A percentile compares a stretch with the other conserved stretches of the same genome.
Conservation (phyloP, 2,797 vertebrate genomes). For the Epinephelus coioides region DNA sequence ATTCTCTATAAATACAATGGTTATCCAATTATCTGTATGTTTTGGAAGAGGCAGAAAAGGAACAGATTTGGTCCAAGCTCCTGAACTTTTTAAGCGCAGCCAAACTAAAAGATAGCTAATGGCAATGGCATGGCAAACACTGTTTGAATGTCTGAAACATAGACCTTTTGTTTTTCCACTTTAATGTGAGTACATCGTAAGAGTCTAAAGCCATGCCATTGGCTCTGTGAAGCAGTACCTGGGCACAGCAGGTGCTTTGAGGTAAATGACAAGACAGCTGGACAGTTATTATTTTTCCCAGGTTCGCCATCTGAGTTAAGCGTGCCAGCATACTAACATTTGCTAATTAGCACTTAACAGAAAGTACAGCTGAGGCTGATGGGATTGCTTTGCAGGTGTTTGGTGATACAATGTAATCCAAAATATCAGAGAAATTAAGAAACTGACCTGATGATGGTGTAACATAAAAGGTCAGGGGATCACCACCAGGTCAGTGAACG, state of each 20-base stretch:
- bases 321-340: background rate
- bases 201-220: background rate
- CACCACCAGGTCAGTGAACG: background rate
- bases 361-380: background rate
- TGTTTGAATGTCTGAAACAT: background rate
- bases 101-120: background rate
- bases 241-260: no score
- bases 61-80: background rate
- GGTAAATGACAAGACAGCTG: no score
- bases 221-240: background rate
- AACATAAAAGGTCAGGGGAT: background rate
- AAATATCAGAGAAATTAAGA: background rate
- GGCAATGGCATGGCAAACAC: background rate
- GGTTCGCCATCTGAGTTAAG: background rate
- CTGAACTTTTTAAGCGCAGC: no score
- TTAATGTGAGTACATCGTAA: no score
- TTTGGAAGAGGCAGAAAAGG: background rate
- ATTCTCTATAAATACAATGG: background rate
- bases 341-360: background rate
- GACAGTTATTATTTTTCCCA: background rate
- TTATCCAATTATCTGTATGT: background rate
- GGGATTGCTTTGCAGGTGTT: background rate
- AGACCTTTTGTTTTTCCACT: no score
- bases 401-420: background rate
- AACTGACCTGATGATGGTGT: background rate